These are phyloP conservation scores for Conops quadrifasciatus DNA, from an alignment of 2,888 invertebrate genomes.

Conservation along the genomic window DNA sequence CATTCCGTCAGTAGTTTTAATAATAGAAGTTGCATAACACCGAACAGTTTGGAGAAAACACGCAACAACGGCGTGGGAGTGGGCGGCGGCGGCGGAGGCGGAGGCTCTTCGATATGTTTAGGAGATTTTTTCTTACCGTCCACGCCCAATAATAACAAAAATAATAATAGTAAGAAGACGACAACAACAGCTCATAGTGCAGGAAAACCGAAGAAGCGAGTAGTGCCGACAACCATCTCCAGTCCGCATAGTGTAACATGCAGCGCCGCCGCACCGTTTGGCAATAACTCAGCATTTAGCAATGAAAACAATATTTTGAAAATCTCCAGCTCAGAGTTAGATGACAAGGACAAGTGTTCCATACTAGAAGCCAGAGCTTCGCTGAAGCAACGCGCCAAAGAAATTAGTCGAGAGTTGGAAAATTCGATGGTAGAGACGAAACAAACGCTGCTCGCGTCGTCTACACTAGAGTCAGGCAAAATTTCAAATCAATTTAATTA, in stretches of 20 bases:
- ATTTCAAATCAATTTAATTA: conserved; percentile 3
- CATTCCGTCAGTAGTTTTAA: conserved; percentile 37
- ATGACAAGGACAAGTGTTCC: conserved; percentile 54
- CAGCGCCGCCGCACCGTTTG: conserved; percentile 38
- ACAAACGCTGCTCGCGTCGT: neutral
- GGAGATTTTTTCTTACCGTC: conserved; percentile 59
- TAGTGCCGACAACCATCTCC: conserved; percentile 60
- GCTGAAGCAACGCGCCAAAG: conserved; percentile 52
- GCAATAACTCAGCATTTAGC: conserved; percentile 50
- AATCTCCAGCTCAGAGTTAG: conserved; percentile 55
- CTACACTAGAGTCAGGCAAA: too few species aligned
- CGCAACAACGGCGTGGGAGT: conserved; percentile 38
- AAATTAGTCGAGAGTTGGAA: conserved; percentile 55
- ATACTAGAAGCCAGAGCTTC: conserved; percentile 56
- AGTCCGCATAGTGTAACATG: conserved; percentile 43
- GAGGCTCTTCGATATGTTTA: conserved; percentile 51
- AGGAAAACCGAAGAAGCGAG: conserved; percentile 56
- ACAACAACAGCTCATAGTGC: neutral
- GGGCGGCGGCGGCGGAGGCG: conserved; percentile 37
- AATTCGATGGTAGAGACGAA: conserved; percentile 43
- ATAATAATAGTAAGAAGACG: conserved; percentile 44
- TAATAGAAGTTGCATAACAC: conserved; percentile 36
- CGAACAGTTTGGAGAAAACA: conserved; percentile 40
- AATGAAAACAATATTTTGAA: conserved; percentile 62
- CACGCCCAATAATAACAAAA: conserved; percentile 40